Evolutionary conservation across 2,797 vertebrate genomes (phyloP), one percentile per base, ranked within the genome.

Genomic region (Chiloscyllium punctatum): DNA sequence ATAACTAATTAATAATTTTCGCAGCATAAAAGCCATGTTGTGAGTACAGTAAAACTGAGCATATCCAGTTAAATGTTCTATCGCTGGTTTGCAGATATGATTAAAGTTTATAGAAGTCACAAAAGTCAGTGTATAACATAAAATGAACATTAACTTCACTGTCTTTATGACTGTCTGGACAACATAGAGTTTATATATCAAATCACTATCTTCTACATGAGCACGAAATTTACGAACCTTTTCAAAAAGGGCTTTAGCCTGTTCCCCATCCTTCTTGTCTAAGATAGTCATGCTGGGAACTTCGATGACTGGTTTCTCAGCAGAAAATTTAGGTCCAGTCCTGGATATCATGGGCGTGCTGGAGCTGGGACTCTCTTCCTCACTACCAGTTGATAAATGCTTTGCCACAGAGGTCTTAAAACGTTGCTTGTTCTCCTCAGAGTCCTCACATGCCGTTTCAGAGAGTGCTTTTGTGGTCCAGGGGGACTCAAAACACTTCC

Each of bases 401-500:
- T 99, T 99, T 95, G 98, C 98, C 92, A 99, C 97, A 4, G 98
- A 98, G 92, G 98, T 98, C 68, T 98, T 98, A 96, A 99, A 97
- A 95, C 99, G 98, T 97, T 99, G 99, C 96, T 99, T 99, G 97
- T 99, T 99, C 97, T 99, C 99, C 96, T 99, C 99, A 0, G 99
- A 99, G 97, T 99, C 99, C 97, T 99, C 99, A 4, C 99, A 99
- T 0, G 99, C 99, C 0, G 99, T 99, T 97, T 99, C 99, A 0
- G 99, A 99, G 96, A 99, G 97, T 0, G 99, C 99, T 97, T 99
- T 99, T 15, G 99, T 99, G 33, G 99, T 99, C 99, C 99, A 99
- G 23, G 99, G 99, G 9, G 99, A 99, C 96, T 99, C 99, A 79
- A 99, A 99, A 96, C 99, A 99, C 96, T 99, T 99, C 13, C 99